A percentile compares a stretch with the other conserved stretches of the same genome.
These are phyloP conservation scores for Mesocentrotus franciscanus DNA, from an alignment of 53 echinoderm and acorn worm species.

Conservation along the genomic window DNA sequence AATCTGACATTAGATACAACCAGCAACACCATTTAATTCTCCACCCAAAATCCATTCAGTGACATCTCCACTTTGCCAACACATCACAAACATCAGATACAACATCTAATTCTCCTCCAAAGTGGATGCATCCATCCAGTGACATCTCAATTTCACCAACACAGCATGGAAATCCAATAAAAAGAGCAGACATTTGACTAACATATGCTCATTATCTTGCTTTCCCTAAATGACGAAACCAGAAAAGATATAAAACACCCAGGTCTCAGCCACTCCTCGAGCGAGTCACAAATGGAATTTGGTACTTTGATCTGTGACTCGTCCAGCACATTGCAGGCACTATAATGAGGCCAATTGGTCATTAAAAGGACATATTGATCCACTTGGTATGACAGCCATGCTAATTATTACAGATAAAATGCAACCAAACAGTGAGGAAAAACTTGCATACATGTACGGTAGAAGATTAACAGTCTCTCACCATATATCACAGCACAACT, in stretches of 20 bases:
- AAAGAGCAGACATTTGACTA: neutral
- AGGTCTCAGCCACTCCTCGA: neutral
- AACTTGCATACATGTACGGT: neutral
- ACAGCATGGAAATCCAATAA: conserved; percentile 5
- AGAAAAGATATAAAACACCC: neutral
- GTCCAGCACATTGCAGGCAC: neutral
- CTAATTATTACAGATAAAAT: neutral
- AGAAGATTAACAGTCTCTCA: neutral
- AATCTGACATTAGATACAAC: neutral
- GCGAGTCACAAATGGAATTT: neutral
- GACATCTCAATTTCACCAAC: conserved; percentile 14
- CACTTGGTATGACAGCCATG: neutral
- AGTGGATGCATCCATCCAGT: neutral
- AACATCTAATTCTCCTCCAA: neutral
- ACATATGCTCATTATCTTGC: conserved; percentile 2
- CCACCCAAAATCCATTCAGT: neutral
- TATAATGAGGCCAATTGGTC: conserved; percentile 17
- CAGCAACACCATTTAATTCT: neutral
- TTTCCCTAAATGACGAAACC: neutral
- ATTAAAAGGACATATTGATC: conserved; percentile 38
- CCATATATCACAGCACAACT: neutral
- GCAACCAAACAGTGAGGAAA: neutral
- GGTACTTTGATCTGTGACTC: conserved; percentile 10
- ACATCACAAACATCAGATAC: neutral
- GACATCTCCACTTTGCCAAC: neutral